Evolutionary conservation across 2,888 invertebrate species (phyloP), one percentile per base, ranked within the genome.

Genomic region (Listrodromus nycthemerus): DNA sequence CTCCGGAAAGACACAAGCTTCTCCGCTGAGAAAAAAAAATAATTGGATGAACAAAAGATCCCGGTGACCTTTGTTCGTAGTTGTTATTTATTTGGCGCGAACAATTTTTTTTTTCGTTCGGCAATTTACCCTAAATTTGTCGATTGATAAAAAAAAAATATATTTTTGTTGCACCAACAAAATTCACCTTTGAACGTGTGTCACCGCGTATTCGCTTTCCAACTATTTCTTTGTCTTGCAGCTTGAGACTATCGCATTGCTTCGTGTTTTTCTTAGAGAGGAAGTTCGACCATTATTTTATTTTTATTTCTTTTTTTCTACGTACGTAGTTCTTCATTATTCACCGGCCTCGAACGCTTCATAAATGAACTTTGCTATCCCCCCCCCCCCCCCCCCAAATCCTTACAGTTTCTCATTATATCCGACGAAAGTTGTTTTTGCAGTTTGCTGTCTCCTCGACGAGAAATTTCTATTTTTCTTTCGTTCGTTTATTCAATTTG

Each of bases 321-420:
- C 61, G 27, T n/a, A 13, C 16, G 33, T n/a, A 7, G 6, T 61
- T 61, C 61, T 61, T 58, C n/a, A 27, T 41, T 21, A 27, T 70
- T n/a, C n/a, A 8, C 7, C 45, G 37, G 55, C 66, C 19, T 45
- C 58, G 48, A 33, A 0, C 30, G 58, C 13, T 21, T 58, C n/a
- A 67, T 27, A 58, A 67, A 77, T 69, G 30, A 41, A 69, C 33
- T 77, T 69, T 45, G 8, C 33, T 61, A 2, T 37, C 48, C 19
- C 13, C 24, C 19, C 16, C 13, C 8, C 19, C 13, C 8, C 48
- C 21, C 33, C 4, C 33, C 33, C 4, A 5, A 33, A 6, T 4
- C 1, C 33, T 4, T 8, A 7, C 30, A 24, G 16, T 55, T 58
- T 41, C 16, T 58, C n/a, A 27, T 73, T 73, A 58, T 21, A 16